Conservation (phyloP, 2,113 vertebrate genomes). For the Tragelaphus imberbis region DNA sequence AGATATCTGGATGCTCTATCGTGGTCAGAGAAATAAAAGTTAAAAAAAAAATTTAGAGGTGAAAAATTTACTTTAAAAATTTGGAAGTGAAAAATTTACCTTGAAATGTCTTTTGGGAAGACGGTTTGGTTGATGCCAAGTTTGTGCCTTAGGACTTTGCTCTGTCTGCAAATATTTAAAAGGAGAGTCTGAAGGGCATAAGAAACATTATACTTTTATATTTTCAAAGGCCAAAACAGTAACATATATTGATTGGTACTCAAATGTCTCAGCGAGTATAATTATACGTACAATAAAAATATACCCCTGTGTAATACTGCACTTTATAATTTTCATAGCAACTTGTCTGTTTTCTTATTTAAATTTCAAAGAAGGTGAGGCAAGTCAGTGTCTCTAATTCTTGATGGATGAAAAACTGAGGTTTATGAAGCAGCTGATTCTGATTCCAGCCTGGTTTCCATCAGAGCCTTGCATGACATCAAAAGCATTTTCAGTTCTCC, state of each 20-base stretch:
- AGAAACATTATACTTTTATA: not conserved
- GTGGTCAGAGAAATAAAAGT: constrained; percentile 9
- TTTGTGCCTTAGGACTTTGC: not conserved
- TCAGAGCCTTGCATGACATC: not conserved
- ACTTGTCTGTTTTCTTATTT: not conserved
- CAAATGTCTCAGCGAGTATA: not conserved
- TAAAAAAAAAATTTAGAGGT: not conserved
- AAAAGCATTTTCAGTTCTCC: not conserved
- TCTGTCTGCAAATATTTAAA: constrained; percentile 43
- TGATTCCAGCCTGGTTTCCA: not conserved
- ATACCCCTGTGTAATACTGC: not conserved
- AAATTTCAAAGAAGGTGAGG: not conserved
- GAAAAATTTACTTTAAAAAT: constrained; percentile 5
- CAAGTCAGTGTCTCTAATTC: not conserved
- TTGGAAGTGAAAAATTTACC: not conserved
- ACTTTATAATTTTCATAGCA: not conserved
- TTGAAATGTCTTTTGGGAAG: constrained; percentile 26
- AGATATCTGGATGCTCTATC: constrained; percentile 38
- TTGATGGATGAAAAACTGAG: not conserved
- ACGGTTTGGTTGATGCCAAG: not conserved
- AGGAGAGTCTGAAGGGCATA: constrained; percentile 39
- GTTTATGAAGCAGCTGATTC: not conserved
- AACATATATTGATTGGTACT: constrained; percentile 7
- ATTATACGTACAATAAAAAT: not conserved
- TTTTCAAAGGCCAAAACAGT: constrained; percentile 24